Percentiles rank a stretch among this genome's conserved stretches.
These are phyloP conservation scores for Tringa solitaria DNA, from an alignment of 2,113 vertebrate genomes.

Conservation along the genomic window DNA sequence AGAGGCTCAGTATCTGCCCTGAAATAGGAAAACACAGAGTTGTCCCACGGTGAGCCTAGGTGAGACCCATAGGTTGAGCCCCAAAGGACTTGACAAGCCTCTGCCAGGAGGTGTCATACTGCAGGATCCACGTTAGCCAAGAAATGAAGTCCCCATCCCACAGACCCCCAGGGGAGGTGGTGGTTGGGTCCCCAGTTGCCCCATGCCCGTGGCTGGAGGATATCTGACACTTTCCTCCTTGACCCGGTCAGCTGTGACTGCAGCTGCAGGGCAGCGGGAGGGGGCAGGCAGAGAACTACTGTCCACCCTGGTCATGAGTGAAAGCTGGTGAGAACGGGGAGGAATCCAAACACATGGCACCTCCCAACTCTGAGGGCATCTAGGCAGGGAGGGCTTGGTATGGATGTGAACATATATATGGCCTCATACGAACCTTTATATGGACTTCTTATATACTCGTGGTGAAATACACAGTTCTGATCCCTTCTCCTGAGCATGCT, in stretches of 20 bases:
- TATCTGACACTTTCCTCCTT: not conserved
- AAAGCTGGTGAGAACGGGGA: not conserved
- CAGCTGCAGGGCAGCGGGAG: not conserved
- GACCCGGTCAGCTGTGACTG: rapidly evolving
- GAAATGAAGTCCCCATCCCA: rapidly evolving
- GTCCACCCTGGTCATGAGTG: not conserved
- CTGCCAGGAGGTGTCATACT: rapidly evolving
- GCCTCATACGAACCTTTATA: not conserved
- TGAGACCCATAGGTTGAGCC: not conserved
- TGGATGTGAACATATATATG: not conserved
- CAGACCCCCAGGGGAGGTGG: not conserved
- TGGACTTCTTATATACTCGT: rapidly evolving
- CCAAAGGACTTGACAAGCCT: rapidly evolving
- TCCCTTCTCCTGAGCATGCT: not conserved
- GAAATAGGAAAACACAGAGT: not conserved
- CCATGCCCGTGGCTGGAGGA: not conserved
- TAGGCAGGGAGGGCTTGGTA: not conserved
- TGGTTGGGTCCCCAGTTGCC: not conserved
- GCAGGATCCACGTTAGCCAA: not conserved
- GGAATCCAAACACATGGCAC: rapidly evolving
- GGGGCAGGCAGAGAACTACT: not conserved
- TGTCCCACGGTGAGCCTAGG: not conserved
- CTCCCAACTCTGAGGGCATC: not conserved
- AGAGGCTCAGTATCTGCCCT: not conserved
- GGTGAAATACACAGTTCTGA: not conserved